A percentile compares a stretch with the other conserved stretches of the same genome.
Conservation (phyloP, 2,797 vertebrate genomes). For the Acanthurus lineatus region DNA sequence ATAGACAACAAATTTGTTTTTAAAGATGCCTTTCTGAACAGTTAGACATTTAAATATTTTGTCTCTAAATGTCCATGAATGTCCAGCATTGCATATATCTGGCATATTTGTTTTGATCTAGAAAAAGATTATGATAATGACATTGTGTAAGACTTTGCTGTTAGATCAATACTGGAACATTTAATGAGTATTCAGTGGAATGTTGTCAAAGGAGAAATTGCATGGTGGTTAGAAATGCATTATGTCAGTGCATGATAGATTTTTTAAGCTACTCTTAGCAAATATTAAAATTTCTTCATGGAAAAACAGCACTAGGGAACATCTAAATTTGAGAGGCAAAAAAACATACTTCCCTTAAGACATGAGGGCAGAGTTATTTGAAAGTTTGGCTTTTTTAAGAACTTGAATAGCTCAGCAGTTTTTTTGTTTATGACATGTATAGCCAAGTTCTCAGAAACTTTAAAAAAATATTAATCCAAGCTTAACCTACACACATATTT, state of each 20-base stretch:
- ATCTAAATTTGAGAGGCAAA: constrained; percentile 40
- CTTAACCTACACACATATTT: neutral
- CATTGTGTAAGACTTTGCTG: neutral
- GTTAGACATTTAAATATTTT: neutral
- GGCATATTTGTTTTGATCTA: neutral
- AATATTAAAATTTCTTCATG: constrained; percentile 37
- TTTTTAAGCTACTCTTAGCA: constrained; percentile 33
- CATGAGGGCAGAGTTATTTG: neutral
- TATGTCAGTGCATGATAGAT: neutral
- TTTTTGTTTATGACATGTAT: neutral
- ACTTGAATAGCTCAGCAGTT: constrained; percentile 1
- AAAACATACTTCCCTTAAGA: constrained; percentile 49
- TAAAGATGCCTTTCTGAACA: neutral
- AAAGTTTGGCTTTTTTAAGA: constrained; percentile 28
- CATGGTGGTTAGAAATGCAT: neutral
- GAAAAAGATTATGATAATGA: neutral
- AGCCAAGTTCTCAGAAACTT: neutral
- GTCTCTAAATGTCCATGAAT: neutral
- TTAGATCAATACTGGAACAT: neutral
- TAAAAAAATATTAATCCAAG: neutral
- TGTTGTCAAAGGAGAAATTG: neutral
- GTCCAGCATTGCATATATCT: neutral
- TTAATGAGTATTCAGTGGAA: neutral
- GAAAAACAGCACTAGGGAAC: constrained; percentile 36
- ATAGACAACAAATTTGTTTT: neutral